A percentile compares a stretch with the other conserved stretches of the same genome.
phyloP scores from a whole-genome alignment of 2,113 vertebrate genomes.

The Pseudopodoces humilis region DNA sequence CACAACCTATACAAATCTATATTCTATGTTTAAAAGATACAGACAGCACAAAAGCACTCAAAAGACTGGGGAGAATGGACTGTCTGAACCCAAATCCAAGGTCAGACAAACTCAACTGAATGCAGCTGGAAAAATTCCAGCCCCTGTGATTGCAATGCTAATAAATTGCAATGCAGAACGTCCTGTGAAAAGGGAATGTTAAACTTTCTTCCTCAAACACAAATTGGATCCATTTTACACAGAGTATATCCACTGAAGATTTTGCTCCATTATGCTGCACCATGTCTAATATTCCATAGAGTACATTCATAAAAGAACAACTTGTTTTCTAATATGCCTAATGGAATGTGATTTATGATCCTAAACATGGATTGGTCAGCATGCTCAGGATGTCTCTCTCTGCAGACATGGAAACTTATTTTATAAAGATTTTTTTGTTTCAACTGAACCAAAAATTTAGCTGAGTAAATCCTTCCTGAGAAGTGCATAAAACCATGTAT shows the following conservation, averaged over 20 bases:
- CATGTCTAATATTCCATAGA: constrained; percentile 5
- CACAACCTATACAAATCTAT: neutral
- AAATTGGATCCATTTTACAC: neutral
- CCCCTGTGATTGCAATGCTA: neutral
- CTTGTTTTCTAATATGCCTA: constrained; percentile 42
- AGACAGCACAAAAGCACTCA: neutral
- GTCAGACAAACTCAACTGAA: neutral
- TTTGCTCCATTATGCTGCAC: neutral
- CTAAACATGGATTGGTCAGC: constrained; percentile 31
- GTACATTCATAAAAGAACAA: neutral
- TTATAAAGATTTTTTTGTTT: neutral
- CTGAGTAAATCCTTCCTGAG: neutral
- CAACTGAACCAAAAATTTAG: constrained; percentile 1
- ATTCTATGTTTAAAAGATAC: neutral
- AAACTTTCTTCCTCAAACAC: neutral
- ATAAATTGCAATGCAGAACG: constrained; percentile 5
- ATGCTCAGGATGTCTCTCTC: neutral
- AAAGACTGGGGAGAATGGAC: neutral
- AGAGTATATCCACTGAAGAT: neutral
- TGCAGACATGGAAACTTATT: neutral
- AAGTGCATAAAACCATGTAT: constrained; percentile 4
- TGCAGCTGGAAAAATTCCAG: constrained; percentile 37
- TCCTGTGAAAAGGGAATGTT: neutral
- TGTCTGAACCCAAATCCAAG: constrained; percentile 9
- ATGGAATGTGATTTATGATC: constrained; percentile 44